A percentile compares a stretch with the other conserved stretches of the same genome.
Conservation (phyloP, 2,797 vertebrate species). For the Typhlichthys subterraneus region DNA sequence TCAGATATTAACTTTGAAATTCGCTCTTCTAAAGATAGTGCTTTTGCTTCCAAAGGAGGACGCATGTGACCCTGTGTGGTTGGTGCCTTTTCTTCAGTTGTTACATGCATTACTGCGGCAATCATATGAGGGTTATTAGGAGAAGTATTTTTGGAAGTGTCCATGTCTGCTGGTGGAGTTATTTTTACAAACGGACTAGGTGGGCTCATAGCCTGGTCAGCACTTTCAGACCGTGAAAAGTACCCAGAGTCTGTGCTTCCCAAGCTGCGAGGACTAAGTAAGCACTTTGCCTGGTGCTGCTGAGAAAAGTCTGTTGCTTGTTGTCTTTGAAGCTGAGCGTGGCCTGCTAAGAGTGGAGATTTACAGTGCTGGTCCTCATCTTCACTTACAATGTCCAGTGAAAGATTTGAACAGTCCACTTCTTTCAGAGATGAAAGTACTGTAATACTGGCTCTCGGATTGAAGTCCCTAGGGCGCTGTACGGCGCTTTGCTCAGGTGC, state of each 20-base stretch:
- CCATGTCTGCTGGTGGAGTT: constrained; percentile 82
- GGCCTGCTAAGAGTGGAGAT: constrained; percentile 73
- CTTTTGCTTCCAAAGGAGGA: constrained; percentile 89
- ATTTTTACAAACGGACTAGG: constrained; percentile 90
- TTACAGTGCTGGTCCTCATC: constrained; percentile 85
- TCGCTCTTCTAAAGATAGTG: constrained; percentile 94
- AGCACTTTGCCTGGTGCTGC: constrained; percentile 90
- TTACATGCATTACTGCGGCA: constrained; percentile 77
- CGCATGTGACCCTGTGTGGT: constrained; percentile 84
- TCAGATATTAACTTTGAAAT: constrained; percentile 98
- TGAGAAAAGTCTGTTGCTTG: constrained; percentile 95
- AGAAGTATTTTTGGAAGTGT: constrained; percentile 77
- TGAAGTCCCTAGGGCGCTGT: constrained; percentile 85
- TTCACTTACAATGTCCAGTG: constrained; percentile 73
- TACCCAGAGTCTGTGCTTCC: constrained; percentile 98
- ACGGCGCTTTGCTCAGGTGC: constrained; percentile 81
- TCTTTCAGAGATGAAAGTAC: constrained; percentile 82
- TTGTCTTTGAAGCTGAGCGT: constrained; percentile 94
- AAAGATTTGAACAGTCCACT: constrained; percentile 75
- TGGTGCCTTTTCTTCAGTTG: constrained; percentile 78
- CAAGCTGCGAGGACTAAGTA: constrained; percentile 93
- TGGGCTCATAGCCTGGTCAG: constrained; percentile 94
- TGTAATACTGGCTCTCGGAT: constrained; percentile 72
- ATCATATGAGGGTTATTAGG: constrained; percentile 69
- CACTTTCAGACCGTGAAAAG: constrained; percentile 97